Conservation (phyloP, 2,888 invertebrate genomes). For the Trimorus sp. region DNA sequence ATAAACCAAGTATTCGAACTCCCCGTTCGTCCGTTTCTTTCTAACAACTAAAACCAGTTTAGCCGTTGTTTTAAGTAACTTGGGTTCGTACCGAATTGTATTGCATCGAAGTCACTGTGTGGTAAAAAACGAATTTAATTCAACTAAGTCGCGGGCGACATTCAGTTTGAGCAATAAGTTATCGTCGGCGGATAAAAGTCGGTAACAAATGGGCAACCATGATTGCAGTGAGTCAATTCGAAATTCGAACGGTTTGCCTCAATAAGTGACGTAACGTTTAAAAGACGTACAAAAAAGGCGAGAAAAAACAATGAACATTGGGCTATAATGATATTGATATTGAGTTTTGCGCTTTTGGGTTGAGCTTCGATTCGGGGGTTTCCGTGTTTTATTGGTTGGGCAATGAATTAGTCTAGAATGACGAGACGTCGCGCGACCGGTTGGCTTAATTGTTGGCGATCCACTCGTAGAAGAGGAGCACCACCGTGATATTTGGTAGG, state of each 20-base stretch:
- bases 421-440: constrained; percentile 13
- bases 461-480: constrained; percentile 97
- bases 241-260: background rate
- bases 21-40: background rate
- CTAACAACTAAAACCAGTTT: constrained; percentile 60
- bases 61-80: constrained; percentile 48
- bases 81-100: constrained; percentile 40
- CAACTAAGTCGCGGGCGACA: constrained; percentile 19
- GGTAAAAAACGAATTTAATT: constrained; percentile 22
- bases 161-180: constrained; percentile 45
- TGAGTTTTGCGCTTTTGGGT: background rate
- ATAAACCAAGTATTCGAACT: background rate
- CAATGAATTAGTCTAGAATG: constrained; percentile 28
- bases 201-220: too few relatives aligned
- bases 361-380: background rate
- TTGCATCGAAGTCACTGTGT: constrained; percentile 48
- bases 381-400: background rate
- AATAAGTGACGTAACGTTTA: background rate
- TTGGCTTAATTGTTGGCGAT: constrained; percentile 38
- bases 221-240: too few relatives aligned
- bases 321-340: background rate
- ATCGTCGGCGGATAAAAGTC: background rate
- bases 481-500: constrained; percentile 98
- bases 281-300: too few relatives aligned
- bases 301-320: too few relatives aligned